These are phyloP conservation scores for Dendrolimus pini DNA, from an alignment of 2,888 invertebrate species.

Conservation along the genomic window DNA sequence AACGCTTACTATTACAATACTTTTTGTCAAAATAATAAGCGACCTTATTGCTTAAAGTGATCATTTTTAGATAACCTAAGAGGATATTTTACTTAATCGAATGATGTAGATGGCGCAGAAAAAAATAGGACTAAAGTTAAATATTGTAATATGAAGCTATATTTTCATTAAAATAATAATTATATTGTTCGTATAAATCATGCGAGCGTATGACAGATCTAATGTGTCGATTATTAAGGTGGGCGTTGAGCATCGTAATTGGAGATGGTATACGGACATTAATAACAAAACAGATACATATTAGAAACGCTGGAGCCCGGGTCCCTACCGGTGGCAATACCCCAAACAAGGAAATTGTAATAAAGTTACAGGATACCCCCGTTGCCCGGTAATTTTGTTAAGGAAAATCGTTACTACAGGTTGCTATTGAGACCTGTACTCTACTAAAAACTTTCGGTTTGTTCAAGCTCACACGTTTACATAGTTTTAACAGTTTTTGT, in stretches of 20 bases:
- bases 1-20: too few relatives aligned
- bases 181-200: background rate
- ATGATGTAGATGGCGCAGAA: too few relatives aligned
- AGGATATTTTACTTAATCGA: too few relatives aligned
- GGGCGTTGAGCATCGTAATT: conserved; percentile 43
- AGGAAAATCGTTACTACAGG: conserved; percentile 39
- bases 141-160: too few relatives aligned
- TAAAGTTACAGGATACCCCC: conserved; percentile 49
- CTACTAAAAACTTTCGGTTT: too few relatives aligned
- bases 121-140: too few relatives aligned
- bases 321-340: conserved; percentile 48
- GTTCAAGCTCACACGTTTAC: too few relatives aligned
- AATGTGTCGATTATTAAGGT: conserved; percentile 29
- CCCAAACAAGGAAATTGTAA: conserved; percentile 58
- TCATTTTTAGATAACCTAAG: too few relatives aligned
- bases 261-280: conserved; percentile 60
- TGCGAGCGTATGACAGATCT: background rate
- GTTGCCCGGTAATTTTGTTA: conserved; percentile 49
- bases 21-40: too few relatives aligned
- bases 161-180: too few relatives aligned
- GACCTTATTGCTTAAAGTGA: too few relatives aligned
- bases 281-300: conserved; percentile 66
- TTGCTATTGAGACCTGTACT: conserved; percentile 29
- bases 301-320: conserved; percentile 41
- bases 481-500: too few relatives aligned